phyloP scores from a whole-genome alignment of 2,888 invertebrate species.

The Callimorpha dominula region DNA sequence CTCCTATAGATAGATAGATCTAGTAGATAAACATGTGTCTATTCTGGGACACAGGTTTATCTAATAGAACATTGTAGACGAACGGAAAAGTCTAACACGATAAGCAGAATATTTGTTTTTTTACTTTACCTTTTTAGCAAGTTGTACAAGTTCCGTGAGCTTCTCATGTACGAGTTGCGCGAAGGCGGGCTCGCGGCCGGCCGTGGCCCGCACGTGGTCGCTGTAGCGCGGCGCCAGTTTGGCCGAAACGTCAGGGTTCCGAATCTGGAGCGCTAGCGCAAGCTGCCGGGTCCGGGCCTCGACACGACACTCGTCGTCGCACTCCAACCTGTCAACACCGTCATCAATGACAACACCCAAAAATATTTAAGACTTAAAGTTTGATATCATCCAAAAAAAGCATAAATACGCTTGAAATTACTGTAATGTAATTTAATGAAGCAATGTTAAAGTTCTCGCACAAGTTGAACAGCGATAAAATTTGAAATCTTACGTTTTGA shows the following conservation, averaged over 20 bases:
- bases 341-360: background rate
- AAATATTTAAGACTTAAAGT: too few species aligned
- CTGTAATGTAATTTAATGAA: too few species aligned
- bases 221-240: conserved; percentile 95
- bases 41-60: too few species aligned
- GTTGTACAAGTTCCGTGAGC: conserved; percentile 93
- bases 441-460: too few species aligned
- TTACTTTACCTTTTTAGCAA: conserved; percentile 92
- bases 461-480: background rate
- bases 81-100: too few species aligned
- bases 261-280: conserved; percentile 96
- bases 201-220: conserved; percentile 94
- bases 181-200: conserved; percentile 93
- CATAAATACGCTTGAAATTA: too few species aligned
- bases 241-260: conserved; percentile 94
- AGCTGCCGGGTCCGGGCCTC: conserved; percentile 95
- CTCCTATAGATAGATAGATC: too few species aligned
- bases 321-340: conserved; percentile 90
- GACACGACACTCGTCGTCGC: conserved; percentile 96
- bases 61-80: too few species aligned
- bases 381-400: too few species aligned
- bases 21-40: too few species aligned
- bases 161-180: conserved; percentile 94
- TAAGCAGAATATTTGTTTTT: too few species aligned
- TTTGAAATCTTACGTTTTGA: conserved; percentile 87